phyloP scores from a whole-genome alignment of 2,797 vertebrate genomes.

The Crenuchus spilurus region DNA sequence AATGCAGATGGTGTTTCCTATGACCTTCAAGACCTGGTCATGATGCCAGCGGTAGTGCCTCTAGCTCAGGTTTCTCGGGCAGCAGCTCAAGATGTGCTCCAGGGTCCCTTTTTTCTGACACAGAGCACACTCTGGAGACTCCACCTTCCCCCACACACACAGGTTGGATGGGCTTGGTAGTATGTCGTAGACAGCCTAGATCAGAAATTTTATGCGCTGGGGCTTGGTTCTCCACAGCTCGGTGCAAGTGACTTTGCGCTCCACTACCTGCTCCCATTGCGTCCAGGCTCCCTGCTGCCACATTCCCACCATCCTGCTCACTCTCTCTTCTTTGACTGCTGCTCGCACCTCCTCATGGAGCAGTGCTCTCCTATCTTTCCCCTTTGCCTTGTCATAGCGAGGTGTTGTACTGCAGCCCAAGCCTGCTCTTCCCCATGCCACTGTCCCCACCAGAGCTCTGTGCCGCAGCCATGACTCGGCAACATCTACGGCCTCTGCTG shows the following conservation, averaged over 20 bases:
- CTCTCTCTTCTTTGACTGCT: too few species aligned
- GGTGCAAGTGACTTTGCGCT: background rate
- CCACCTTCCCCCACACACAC: too few species aligned
- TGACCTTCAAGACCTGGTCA: slow-evolving; percentile 62
- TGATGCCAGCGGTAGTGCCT: too few species aligned
- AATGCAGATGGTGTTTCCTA: slow-evolving; percentile 1
- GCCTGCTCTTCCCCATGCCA: background rate
- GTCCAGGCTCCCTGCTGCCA: background rate
- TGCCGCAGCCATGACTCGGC: background rate
- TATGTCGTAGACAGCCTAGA: background rate
- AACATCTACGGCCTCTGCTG: too few species aligned
- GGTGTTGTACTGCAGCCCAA: background rate
- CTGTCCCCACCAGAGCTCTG: background rate
- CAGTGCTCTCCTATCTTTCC: background rate
- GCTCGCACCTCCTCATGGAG: background rate
- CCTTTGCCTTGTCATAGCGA: background rate
- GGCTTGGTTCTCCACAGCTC: background rate
- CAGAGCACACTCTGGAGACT: too few species aligned
- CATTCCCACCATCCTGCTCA: background rate
- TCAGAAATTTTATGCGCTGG: background rate
- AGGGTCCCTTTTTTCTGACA: too few species aligned
- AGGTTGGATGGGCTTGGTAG: background rate
- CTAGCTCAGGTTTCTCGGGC: too few species aligned
- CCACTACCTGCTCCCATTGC: background rate
- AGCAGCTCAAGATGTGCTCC: too few species aligned